Evolutionary conservation across 1,140 invertebrate species (phyloP).

Genomic region (Mycetomoellerius zeteki): DNA sequence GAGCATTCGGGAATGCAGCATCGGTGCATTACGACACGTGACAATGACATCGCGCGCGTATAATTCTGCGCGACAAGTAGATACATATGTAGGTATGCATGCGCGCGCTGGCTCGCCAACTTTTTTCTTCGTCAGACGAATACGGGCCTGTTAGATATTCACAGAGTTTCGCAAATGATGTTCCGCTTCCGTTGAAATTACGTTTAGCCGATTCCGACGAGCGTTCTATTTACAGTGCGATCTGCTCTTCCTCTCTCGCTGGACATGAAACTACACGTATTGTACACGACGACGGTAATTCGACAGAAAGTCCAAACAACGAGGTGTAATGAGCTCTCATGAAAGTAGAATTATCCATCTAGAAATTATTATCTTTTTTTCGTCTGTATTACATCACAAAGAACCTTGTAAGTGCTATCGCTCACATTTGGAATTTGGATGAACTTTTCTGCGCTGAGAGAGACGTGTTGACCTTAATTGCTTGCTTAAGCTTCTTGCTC

Average conservation of each 20-base stretch:
- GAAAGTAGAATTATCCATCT: background rate
- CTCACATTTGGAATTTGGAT: slow-evolving; percentile 22
- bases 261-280: too few relatives aligned
- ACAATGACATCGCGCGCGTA: slow-evolving; percentile 42
- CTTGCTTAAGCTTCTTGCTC: background rate
- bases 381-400: background rate
- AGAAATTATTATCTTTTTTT: slow-evolving; percentile 5
- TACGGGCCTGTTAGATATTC: background rate
- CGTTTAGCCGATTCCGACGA: background rate
- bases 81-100: background rate
- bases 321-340: background rate
- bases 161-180: background rate
- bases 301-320: background rate
- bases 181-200: slow-evolving; percentile 6
- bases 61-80: slow-evolving; percentile 43
- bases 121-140: too few relatives aligned
- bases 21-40: slow-evolving; percentile 28
- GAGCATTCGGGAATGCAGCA: slow-evolving; percentile 20
- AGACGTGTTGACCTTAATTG: slow-evolving; percentile 38
- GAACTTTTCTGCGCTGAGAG: slow-evolving; percentile 11
- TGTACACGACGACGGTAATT: background rate
- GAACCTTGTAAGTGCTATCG: background rate
- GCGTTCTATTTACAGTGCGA: background rate
- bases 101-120: background rate
- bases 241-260: background rate